Conservation (phyloP, 2,888 invertebrate genomes). For the Cryptocephalus primarius region DNA sequence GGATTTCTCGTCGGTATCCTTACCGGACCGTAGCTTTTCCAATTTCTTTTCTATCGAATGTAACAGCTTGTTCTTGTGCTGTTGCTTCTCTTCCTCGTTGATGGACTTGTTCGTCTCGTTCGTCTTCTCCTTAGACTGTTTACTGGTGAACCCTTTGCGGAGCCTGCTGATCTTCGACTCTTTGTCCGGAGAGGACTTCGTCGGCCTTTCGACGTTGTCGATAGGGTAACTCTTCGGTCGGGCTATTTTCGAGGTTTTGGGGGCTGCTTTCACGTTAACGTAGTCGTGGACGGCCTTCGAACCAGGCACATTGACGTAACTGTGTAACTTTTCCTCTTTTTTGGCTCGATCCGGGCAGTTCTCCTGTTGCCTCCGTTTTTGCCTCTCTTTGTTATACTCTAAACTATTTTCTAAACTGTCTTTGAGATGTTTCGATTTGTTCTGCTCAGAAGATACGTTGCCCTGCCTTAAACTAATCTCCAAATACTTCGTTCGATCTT, state of each 20-base stretch:
- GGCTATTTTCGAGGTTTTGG: slow-evolving; percentile 37
- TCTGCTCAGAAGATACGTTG: no score
- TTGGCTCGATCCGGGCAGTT: no score
- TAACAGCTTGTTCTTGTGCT: slow-evolving; percentile 46
- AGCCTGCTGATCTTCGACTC: slow-evolving; percentile 40
- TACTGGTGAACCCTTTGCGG: slow-evolving; percentile 21
- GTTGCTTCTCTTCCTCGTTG: slow-evolving; percentile 24
- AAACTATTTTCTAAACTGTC: not conserved
- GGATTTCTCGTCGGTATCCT: slow-evolving; percentile 29
- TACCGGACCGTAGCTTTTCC: slow-evolving; percentile 51
- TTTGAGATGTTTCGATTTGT: not conserved
- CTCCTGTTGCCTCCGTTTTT: no score
- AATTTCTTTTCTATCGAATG: slow-evolving; percentile 69
- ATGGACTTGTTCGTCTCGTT: slow-evolving; percentile 23
- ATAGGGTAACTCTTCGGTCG: slow-evolving; percentile 47
- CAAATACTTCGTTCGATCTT: no score
- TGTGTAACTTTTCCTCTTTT: slow-evolving; percentile 2
- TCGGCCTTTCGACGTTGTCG: slow-evolving; percentile 23
- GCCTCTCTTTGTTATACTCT: not conserved
- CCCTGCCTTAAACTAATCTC: no score
- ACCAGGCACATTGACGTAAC: slow-evolving; percentile 6
- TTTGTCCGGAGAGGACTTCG: slow-evolving; percentile 40
- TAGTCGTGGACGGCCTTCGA: slow-evolving; percentile 21
- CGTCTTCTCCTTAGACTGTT: slow-evolving; percentile 21
- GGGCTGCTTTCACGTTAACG: slow-evolving; percentile 21